Base-by-base conservation (phyloP, 1,140 invertebrate genomes). In the Bombus difficillimus region DNA sequence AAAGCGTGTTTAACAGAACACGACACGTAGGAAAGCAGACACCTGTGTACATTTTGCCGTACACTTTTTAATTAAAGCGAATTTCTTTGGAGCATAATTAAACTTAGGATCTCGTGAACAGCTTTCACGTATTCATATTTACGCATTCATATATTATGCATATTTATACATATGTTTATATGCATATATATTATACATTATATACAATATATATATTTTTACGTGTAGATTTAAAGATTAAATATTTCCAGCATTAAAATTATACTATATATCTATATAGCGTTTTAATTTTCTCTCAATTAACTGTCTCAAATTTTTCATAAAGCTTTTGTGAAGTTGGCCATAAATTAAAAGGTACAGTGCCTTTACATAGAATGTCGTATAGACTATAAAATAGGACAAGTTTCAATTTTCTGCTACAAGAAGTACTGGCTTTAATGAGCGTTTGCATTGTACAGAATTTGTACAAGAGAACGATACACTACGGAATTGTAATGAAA, bases 61-160 rank as follows among this genome's bases (percentile, higher is more conserved):
- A 28, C 9, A 64, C 18, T 41, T 78, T 78, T 78, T 62, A 78
- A 62, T 78, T 62, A 64, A 64, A 78, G 75, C 15, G 15, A 66
- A 78, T 28, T 39, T 64, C 75, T 78, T 64, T 25, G 28, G 28
- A 22, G 15, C 57, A 66, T 64, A 78, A 78, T 64, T 78, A 78
- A 64, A 77, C 75, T 25, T 22, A 25, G 28, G 2, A 64, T n/a
- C 34, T 59, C 8, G 74, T 18, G 15, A 59, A 37, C 34, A 41
- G 75, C 41, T 59, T 77, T 22, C 34, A 28, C 41, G 34, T 59
- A 28, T 76, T 76, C 32, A 59, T 18, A 37, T 59, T 39, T 59
- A 39, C 28, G 8, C 22, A 15, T n/a, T 4, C 2, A n/a, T 62
- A 53, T 53, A 18, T 22, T 53, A 22, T 53, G 47, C 47, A 53